phyloP scores from a whole-genome alignment of 2,797 vertebrate genomes.

The Molothrus aeneus region DNA sequence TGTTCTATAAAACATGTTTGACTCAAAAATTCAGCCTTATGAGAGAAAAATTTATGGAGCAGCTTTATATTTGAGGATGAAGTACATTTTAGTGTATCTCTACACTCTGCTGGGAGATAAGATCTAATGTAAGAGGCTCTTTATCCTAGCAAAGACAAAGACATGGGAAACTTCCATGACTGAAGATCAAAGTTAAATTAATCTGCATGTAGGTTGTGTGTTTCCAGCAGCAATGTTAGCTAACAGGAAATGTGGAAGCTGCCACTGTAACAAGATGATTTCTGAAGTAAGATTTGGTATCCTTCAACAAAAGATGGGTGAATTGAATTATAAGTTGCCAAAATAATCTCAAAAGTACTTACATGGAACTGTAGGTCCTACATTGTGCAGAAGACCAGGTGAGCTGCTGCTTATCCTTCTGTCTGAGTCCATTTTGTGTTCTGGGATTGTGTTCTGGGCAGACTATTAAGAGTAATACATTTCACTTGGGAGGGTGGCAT shows the following conservation, averaged over 20 bases:
- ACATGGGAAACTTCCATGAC: background rate
- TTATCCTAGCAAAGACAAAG: background rate
- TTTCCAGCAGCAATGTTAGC: background rate
- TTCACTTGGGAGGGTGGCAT: background rate
- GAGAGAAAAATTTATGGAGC: background rate
- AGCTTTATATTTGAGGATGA: background rate
- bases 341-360: background rate
- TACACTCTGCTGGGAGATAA: background rate
- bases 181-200: background rate
- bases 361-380: background rate
- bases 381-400: background rate
- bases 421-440: background rate
- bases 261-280: background rate
- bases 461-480: background rate
- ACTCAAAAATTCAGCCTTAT: background rate
- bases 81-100: background rate
- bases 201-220: background rate
- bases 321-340: background rate
- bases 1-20: background rate
- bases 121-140: background rate
- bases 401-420: background rate
- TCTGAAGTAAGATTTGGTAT: background rate
- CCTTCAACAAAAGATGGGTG: background rate
- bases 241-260: background rate
- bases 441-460: background rate